Conservation (phyloP, 2,113 vertebrate species). For the Hypocryptadius cinnamomeus region DNA sequence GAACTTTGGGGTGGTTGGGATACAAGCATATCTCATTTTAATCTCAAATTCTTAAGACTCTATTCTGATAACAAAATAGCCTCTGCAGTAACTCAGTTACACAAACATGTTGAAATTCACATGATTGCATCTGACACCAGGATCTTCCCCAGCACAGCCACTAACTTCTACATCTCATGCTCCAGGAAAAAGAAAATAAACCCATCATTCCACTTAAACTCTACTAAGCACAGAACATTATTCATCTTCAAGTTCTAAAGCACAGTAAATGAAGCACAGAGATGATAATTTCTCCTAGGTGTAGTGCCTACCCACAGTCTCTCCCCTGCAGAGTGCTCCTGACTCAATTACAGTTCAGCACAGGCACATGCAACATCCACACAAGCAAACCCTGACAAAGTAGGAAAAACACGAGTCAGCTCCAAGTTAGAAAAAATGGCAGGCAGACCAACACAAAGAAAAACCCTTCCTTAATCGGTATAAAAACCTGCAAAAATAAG, state of each 20-base stretch:
- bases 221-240: not conserved
- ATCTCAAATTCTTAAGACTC: not conserved
- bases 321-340: not conserved
- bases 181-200: not conserved
- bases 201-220: not conserved
- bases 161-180: not conserved
- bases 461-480: not conserved
- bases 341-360: not conserved
- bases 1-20: not conserved
- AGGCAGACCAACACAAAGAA: not conserved
- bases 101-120: not conserved
- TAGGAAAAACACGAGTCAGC: not conserved
- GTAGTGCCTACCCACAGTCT: not conserved
- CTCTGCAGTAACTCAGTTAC: not conserved
- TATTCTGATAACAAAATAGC: slow-evolving; percentile 8
- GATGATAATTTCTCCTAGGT: not conserved
- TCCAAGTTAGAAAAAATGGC: not conserved
- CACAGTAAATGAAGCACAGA: not conserved
- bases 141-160: not conserved
- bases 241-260: not conserved
- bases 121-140: not conserved
- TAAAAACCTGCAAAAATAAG: not conserved
- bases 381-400: not conserved
- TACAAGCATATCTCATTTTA: not conserved
- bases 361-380: not conserved